phyloP scores from a whole-genome alignment of 2,888 invertebrate species.

The Gryllus longicercus region DNA sequence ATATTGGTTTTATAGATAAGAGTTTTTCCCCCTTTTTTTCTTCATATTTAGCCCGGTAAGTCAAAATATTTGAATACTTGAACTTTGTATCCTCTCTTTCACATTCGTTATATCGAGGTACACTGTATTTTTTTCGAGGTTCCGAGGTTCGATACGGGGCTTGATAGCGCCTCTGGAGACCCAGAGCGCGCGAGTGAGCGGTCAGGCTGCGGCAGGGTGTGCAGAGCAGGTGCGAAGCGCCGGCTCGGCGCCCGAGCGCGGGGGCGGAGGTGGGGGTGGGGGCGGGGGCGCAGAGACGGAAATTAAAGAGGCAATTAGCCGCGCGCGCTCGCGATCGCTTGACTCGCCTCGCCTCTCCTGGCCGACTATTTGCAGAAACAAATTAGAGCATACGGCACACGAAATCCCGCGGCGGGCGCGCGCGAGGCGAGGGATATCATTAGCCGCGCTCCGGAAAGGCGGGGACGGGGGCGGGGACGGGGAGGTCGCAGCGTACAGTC shows the following conservation, averaged over 20 bases:
- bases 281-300: not conserved
- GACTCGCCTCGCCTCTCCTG: not conserved
- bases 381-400: conserved; percentile 3
- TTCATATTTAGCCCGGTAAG: no score
- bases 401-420: not conserved
- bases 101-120: no score
- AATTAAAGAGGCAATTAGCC: not conserved
- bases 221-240: no score
- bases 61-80: no score
- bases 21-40: no score
- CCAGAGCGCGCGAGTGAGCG: not conserved
- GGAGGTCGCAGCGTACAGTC: not conserved
- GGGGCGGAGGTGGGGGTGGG: not conserved
- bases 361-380: conserved; percentile 3
- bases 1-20: no score
- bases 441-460: not conserved
- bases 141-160: no score
- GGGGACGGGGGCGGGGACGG: not conserved
- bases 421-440: not conserved
- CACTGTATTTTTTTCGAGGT: no score
- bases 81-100: no score
- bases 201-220: not conserved
- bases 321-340: not conserved
- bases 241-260: not conserved
- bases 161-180: no score